Evolutionary conservation across 2,797 vertebrate species (phyloP).

Genomic region (Phrynocephalus forsythii): DNA sequence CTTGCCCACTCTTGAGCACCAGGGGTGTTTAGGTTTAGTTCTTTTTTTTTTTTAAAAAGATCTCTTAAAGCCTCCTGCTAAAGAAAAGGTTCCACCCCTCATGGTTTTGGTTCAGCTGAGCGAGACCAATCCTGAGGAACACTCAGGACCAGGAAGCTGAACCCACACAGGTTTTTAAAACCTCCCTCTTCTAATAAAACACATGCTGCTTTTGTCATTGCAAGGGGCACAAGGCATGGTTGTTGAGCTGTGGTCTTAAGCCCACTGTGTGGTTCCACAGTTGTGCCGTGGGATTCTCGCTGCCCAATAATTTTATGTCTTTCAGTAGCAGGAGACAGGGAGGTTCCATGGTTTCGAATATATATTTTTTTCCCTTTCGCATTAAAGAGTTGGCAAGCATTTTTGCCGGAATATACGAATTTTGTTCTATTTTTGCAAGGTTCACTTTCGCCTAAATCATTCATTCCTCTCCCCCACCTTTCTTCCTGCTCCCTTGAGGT

Average conservation of each 20-base stretch:
- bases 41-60: no score
- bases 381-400: conserved; percentile 61
- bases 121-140: no score
- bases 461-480: conserved; percentile 12
- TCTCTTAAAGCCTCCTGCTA: not conserved
- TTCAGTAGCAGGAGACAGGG: not conserved
- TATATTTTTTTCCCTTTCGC: not conserved
- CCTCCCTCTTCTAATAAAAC: not conserved
- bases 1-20: conserved; percentile 50
- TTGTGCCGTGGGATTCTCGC: not conserved
- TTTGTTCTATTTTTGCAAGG: conserved; percentile 65
- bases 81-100: not conserved
- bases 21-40: no score
- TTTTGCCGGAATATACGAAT: conserved; percentile 63
- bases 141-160: not conserved
- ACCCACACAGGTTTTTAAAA: no score
- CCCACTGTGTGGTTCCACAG: not conserved
- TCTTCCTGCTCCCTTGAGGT: not conserved
- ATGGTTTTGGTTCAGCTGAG: not conserved
- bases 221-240: not conserved
- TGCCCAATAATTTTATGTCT: no score
- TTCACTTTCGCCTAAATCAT: conserved; percentile 19
- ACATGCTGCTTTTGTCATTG: not conserved
- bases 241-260: not conserved
- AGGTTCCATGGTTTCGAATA: no score